These are phyloP conservation scores for Coelinius sp. DNA, from an alignment of 2,888 invertebrate species.

Conservation along the genomic window DNA sequence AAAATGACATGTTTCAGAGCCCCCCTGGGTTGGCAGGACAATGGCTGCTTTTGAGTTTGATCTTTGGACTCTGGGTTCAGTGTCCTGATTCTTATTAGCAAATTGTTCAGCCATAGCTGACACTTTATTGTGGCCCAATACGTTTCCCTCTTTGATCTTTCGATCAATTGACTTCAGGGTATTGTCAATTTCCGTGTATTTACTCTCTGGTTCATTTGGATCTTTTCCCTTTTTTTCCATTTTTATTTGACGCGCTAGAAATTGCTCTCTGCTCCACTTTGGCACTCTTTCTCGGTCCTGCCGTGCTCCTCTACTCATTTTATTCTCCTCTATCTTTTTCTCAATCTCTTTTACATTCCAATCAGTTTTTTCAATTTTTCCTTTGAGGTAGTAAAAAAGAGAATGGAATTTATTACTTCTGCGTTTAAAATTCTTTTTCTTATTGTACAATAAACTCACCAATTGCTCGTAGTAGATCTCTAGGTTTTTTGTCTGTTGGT, in stretches of 20 bases:
- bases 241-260: conserved; percentile 79
- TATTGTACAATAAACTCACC: conserved; percentile 67
- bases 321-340: conserved; percentile 87
- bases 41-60: conserved; percentile 75
- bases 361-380: conserved; percentile 89
- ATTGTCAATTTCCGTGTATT: conserved; percentile 82
- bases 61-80: conserved; percentile 73
- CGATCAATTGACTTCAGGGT: conserved; percentile 80
- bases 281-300: conserved; percentile 82
- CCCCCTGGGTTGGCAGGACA: conserved; percentile 77
- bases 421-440: no score
- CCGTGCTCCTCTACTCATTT: conserved; percentile 76
- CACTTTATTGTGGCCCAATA: conserved; percentile 82
- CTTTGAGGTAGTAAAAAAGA: conserved; percentile 54
- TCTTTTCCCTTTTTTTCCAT: conserved; percentile 79
- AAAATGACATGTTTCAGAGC: conserved; percentile 86
- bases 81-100: conserved; percentile 73
- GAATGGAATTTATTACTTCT: no score
- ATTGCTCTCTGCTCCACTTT: conserved; percentile 90
- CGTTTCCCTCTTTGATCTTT: conserved; percentile 84
- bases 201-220: conserved; percentile 75
- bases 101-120: conserved; percentile 90
- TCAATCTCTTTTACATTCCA: conserved; percentile 95
- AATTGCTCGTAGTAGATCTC: conserved; percentile 88
- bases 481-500: conserved; percentile 82